Evolutionary conservation across 2,797 vertebrate species (phyloP).

Genomic region (Ptychobarbus kaznakovi): DNA sequence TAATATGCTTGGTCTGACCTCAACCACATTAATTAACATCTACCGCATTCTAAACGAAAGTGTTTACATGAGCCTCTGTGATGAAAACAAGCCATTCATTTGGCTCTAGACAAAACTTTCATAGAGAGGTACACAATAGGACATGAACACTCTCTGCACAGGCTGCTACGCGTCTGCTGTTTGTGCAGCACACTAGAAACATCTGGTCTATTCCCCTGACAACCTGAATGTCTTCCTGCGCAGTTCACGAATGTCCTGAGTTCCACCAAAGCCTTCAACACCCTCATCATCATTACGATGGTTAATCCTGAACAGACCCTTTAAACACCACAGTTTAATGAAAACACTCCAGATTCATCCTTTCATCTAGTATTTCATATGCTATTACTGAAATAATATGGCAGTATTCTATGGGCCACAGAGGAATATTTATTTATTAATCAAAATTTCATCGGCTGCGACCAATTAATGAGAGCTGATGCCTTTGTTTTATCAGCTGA

Average conservation of each 20-base stretch:
- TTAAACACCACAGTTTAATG: conserved; percentile 76
- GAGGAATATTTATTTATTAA: conserved; percentile 28
- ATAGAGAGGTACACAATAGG: neutral
- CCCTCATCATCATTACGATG: conserved; percentile 47
- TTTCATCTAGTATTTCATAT: conserved; percentile 64
- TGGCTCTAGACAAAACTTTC: conserved; percentile 25
- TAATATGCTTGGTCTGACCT: conserved; percentile 4
- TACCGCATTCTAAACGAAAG: neutral
- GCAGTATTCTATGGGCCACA: conserved; percentile 57
- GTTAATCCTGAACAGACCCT: conserved; percentile 56
- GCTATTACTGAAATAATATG: conserved; percentile 46
- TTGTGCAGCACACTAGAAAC: conserved; percentile 55
- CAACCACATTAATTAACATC: conserved; percentile 20
- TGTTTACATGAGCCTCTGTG: conserved; percentile 32
- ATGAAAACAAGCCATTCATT: conserved; percentile 19
- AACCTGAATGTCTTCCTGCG: conserved; percentile 47
- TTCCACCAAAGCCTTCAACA: conserved; percentile 54
- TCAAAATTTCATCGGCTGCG: conserved; percentile 1
- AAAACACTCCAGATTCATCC: conserved; percentile 63
- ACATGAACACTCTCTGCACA: conserved; percentile 37
- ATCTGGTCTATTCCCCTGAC: conserved; percentile 62
- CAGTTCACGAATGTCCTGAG: conserved; percentile 55
- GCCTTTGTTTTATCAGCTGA: conserved; percentile 26
- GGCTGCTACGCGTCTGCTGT: conserved; percentile 39
- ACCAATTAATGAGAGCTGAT: conserved; percentile 8